These are phyloP conservation scores for Microtus richardsoni DNA, from an alignment of 2,113 vertebrate genomes.

Conservation along the genomic window DNA sequence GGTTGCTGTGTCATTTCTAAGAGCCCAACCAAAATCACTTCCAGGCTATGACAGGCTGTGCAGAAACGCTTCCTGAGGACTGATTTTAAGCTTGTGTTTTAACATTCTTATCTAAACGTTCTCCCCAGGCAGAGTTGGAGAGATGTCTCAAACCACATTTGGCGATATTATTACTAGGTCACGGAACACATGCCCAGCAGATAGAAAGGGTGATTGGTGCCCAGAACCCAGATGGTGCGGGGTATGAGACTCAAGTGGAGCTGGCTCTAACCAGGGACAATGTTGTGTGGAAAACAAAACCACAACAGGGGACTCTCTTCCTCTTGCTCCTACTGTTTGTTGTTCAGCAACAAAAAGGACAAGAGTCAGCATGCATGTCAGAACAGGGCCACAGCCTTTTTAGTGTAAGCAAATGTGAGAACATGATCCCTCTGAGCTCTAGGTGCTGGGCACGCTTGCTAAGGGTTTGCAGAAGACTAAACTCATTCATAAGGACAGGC, in stretches of 20 bases:
- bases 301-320: background rate
- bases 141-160: background rate
- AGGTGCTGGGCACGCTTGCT: background rate
- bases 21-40: background rate
- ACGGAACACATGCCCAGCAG: background rate
- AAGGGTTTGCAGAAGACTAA: background rate
- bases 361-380: background rate
- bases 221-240: background rate
- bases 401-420: conserved; percentile 13
- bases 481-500: background rate
- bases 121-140: background rate
- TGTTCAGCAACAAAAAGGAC: conserved; percentile 33
- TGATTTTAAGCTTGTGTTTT: background rate
- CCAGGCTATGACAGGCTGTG: background rate
- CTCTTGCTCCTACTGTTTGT: conserved; percentile 33
- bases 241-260: background rate
- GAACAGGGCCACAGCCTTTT: background rate
- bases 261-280: background rate
- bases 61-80: background rate
- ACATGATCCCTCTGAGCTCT: background rate
- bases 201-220: background rate
- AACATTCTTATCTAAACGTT: background rate
- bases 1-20: background rate
- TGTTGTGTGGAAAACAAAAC: background rate
- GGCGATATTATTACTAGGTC: background rate